Conservation (phyloP, 1,140 invertebrate species). For the Dendroctonus valens region DNA sequence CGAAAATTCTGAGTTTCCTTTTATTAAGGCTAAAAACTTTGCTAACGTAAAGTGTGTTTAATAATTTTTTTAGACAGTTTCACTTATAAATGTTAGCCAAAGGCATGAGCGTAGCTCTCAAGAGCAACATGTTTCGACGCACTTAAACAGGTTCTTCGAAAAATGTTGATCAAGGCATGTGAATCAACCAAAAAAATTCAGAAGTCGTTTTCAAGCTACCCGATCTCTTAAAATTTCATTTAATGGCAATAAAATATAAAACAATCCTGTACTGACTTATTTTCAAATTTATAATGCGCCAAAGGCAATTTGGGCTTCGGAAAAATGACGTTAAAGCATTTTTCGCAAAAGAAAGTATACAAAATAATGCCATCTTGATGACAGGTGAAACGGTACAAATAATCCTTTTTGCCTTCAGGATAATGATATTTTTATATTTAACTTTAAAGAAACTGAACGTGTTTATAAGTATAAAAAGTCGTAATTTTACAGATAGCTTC, state of each 20-base stretch:
- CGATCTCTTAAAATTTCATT: constrained; percentile 5
- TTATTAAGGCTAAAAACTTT: too few relatives aligned
- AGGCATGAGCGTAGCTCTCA: too few relatives aligned
- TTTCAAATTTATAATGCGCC: background rate
- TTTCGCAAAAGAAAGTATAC: background rate
- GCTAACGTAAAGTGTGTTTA: too few relatives aligned
- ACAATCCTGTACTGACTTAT: constrained; percentile 22
- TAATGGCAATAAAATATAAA: constrained; percentile 27
- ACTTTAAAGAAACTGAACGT: constrained; percentile 35
- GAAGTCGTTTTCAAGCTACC: background rate
- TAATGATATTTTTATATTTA: constrained; percentile 46
- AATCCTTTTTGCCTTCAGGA: constrained; percentile 48
- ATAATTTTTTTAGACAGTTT: too few relatives aligned
- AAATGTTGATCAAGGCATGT: too few relatives aligned
- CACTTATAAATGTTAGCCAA: too few relatives aligned
- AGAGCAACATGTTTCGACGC: too few relatives aligned
- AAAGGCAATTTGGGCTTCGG: background rate
- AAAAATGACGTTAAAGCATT: background rate
- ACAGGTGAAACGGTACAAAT: constrained; percentile 49
- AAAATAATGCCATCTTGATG: constrained; percentile 37
- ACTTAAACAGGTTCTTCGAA: too few relatives aligned
- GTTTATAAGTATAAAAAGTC: background rate
- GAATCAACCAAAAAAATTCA: too few relatives aligned
- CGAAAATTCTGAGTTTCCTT: background rate
- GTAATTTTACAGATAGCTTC: constrained; percentile 44